Conservation (phyloP, 2,113 vertebrate genomes). For the Numida meleagris region DNA sequence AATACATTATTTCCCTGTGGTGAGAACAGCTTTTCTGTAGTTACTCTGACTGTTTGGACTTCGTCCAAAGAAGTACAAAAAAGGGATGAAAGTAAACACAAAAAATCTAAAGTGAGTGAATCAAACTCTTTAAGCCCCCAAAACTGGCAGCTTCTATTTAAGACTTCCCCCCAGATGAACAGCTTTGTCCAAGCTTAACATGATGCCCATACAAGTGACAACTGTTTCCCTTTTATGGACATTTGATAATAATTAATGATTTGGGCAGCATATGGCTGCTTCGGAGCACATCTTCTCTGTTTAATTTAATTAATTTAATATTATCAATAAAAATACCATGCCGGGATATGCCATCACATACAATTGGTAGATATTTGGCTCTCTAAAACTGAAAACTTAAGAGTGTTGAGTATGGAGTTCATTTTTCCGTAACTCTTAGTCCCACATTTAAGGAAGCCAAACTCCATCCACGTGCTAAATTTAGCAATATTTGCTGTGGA, state of each 20-base stretch:
- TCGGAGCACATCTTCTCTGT: not conserved
- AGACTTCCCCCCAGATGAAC: not conserved
- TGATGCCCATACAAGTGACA: not conserved
- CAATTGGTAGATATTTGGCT: not conserved
- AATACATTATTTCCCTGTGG: slow-evolving; percentile 73
- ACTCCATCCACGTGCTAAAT: not conserved
- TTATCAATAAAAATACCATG: not conserved
- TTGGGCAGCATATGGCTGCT: not conserved
- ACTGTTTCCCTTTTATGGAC: not conserved
- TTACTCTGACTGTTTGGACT: slow-evolving; percentile 50
- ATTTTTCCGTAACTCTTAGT: not conserved
- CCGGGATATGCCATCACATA: not conserved
- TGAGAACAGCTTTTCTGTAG: slow-evolving; percentile 68
- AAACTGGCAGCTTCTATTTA: not conserved
- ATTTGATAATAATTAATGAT: not conserved
- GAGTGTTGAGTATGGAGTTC: not conserved
- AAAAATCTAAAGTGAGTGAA: slow-evolving; percentile 52
- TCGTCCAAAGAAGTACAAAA: slow-evolving; percentile 62
- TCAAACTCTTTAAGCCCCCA: slow-evolving; percentile 23
- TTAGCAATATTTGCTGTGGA: not conserved
- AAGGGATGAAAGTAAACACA: slow-evolving; percentile 38
- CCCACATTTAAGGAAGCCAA: not conserved
- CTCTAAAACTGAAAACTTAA: not conserved
- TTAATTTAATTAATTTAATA: not conserved
- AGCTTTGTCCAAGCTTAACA: not conserved